phyloP scores from a whole-genome alignment of 2,888 invertebrate genomes.

The Drosophila demipolita region DNA sequence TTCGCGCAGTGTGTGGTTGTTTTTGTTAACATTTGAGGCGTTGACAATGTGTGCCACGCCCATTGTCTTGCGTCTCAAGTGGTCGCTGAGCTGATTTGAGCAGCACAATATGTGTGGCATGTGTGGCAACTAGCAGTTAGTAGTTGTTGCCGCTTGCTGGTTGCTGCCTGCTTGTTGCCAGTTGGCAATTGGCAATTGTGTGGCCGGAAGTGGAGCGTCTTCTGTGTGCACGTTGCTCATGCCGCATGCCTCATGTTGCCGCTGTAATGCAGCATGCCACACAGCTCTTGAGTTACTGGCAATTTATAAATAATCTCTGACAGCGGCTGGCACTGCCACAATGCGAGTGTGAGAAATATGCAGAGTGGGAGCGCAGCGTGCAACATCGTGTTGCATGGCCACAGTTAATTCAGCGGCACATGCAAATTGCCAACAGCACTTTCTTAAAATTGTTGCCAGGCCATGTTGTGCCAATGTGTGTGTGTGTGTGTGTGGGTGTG shows the following conservation, averaged over 20 bases:
- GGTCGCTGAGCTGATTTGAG: conserved; percentile 25
- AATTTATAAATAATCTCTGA: conserved; percentile 38
- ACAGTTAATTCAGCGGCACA: conserved; percentile 51
- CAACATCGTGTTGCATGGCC: conserved; percentile 37
- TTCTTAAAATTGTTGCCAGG: conserved; percentile 45
- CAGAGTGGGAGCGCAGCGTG: conserved; percentile 26
- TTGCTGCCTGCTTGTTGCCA: conserved; percentile 9
- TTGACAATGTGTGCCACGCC: conserved; percentile 62
- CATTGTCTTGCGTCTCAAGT: conserved; percentile 44
- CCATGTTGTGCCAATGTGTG: conserved; percentile 23
- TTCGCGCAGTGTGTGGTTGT: conserved; percentile 3
- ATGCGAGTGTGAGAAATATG: conserved; percentile 44
- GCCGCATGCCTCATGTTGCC: conserved; percentile 26
- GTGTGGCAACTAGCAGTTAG: conserved; percentile 34
- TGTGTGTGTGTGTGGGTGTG: conserved; percentile 9
- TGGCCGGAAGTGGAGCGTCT: conserved; percentile 61
- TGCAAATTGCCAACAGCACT: conserved; percentile 58
- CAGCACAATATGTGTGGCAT: conserved; percentile 62
- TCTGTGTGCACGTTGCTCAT: conserved; percentile 36
- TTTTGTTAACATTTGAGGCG: conserved; percentile 49
- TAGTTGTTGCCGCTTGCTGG: conserved; percentile 1
- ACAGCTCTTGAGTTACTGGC: conserved; percentile 46
- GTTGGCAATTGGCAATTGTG: conserved; percentile 22
- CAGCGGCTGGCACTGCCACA: conserved; percentile 16
- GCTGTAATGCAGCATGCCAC: conserved; percentile 26